Base-by-base conservation (phyloP, 2,888 invertebrate species). In the Azorinus chamasolen region DNA sequence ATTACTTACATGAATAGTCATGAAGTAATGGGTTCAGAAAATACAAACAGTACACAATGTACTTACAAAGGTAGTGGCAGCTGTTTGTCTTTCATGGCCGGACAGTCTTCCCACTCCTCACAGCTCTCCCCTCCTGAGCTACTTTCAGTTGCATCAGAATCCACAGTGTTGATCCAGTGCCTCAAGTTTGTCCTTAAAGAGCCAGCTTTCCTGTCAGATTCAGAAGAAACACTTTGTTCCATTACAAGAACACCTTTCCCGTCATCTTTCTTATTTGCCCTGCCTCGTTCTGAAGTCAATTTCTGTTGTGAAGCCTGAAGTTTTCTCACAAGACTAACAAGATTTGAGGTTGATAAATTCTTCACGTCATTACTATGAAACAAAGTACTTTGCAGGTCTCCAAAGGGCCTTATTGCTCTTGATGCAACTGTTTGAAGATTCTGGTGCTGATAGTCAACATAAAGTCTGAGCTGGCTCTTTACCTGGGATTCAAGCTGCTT, bases 81-180 rank as follows among this genome's bases (percentile, higher is more conserved):
- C 45, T 70, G 59, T 39, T 76, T 74, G 50, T 71, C 74, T 2
- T 70, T 39, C 50, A 71, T 65, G 4, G 65, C 61, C 12, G 76
- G 72, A 43, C 79, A 75, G 50, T 70, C 68, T 25, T 92, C 92
- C 65, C 96, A 95, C 93, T 98, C 98, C 94, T 98, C 98, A 93
- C 97, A 97, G 89, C 97, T 97, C 93, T 98, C 98, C 39, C 97
- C 97, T 62, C 97, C 98, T 18, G 98, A 98, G 90, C 97, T 98
- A 76, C 97, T 97, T 18, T 96, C 97, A 0, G 98, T 98, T 41
- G 97, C 97, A 94, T 98, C 98, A 1, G 97, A 97, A 93, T 98
- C 98, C 80, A 97, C 94, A 87, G 96, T 95, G 73, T 95, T 94
- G 91, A 97, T 96, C 66, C 97, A 95, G 79, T 96, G 94, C 27